These are phyloP conservation scores for Chymomyza procnemis DNA, from an alignment of 2,888 invertebrate genomes.

Conservation along the genomic window DNA sequence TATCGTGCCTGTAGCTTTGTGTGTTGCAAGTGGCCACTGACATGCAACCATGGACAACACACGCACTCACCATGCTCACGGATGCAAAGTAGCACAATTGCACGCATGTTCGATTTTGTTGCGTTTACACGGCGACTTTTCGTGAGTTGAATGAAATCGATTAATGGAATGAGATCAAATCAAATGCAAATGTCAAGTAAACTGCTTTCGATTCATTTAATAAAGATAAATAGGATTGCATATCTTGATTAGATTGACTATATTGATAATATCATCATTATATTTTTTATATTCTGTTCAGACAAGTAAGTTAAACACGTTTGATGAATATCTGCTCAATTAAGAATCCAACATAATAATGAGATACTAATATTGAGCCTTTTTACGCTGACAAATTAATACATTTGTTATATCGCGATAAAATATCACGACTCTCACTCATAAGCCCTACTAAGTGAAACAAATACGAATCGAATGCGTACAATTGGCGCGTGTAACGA, in stretches of 20 bases:
- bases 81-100: not conserved
- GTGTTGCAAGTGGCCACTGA: not conserved
- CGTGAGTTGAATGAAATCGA: not conserved
- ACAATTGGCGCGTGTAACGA: constrained; percentile 55
- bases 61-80: not conserved
- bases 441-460: constrained; percentile 1
- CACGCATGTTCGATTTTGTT: not conserved
- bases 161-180: no score
- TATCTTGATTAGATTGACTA: no score
- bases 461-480: constrained; percentile 58
- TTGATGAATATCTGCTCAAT: no score
- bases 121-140: not conserved
- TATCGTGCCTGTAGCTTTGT: not conserved
- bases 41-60: not conserved
- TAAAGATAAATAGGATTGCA: no score
- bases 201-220: no score
- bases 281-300: no score
- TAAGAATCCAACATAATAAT: no score
- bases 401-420: not conserved
- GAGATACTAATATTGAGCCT: no score
- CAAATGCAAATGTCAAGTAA: no score
- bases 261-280: no score
- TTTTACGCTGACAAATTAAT: no score
- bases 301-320: no score
- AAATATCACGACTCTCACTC: not conserved